Percentiles rank a stretch among this genome's conserved stretches.
phyloP scores from a whole-genome alignment of 2,113 vertebrate species.

The Tragelaphus buxtoni region DNA sequence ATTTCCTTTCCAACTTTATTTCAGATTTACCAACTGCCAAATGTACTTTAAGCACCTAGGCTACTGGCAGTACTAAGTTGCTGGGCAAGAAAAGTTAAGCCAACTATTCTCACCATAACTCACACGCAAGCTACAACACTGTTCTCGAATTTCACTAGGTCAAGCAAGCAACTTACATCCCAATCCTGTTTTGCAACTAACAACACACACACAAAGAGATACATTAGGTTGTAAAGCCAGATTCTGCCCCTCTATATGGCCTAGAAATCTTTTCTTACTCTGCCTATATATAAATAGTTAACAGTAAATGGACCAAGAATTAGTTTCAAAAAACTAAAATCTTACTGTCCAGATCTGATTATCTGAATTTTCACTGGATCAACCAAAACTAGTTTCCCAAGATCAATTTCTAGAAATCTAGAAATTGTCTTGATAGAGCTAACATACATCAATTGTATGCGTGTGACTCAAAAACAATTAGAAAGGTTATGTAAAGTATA shows the following conservation, averaged over 20 bases:
- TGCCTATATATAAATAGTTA: not conserved
- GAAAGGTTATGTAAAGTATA: not conserved
- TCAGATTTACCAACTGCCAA: slow-evolving; percentile 44
- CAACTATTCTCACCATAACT: slow-evolving; percentile 26
- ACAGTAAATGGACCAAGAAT: not conserved
- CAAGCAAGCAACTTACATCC: slow-evolving; percentile 10
- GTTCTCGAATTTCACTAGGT: slow-evolving; percentile 30
- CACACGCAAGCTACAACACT: not conserved
- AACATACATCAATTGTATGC: not conserved
- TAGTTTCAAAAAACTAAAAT: not conserved
- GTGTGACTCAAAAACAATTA: not conserved
- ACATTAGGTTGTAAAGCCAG: not conserved
- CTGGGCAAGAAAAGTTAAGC: slow-evolving; percentile 41
- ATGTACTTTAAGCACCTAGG: slow-evolving; percentile 32
- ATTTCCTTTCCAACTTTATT: slow-evolving; percentile 50
- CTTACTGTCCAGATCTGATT: not conserved
- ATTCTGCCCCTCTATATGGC: not conserved
- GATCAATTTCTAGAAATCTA: slow-evolving; percentile 4
- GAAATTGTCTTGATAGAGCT: not conserved
- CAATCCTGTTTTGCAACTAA: not conserved
- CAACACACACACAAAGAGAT: not conserved
- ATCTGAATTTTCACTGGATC: not conserved
- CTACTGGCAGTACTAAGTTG: slow-evolving; percentile 39
- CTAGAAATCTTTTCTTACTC: not conserved
- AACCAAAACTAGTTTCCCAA: not conserved